These are phyloP conservation scores for Menidia menidia DNA, from an alignment of 2,797 vertebrate species.

Conservation along the genomic window DNA sequence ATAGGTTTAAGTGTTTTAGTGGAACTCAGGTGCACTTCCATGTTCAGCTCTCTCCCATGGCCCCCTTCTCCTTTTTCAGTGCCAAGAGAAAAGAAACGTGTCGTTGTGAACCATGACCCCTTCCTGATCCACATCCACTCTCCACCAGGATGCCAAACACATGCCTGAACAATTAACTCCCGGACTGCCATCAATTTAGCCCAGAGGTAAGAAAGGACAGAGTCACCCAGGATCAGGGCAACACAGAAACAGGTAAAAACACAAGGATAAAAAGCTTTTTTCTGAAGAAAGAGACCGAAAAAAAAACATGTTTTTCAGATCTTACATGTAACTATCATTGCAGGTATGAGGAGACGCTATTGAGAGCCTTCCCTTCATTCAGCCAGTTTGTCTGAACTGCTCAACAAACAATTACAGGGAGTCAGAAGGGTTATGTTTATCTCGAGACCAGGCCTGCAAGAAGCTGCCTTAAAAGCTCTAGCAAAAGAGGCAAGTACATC, in stretches of 20 bases:
- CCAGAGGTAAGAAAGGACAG: slow-evolving; percentile 76
- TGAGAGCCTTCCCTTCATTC: slow-evolving; percentile 76
- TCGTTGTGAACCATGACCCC: slow-evolving; percentile 79
- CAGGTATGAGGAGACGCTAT: slow-evolving; percentile 76
- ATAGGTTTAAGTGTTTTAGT: slow-evolving; percentile 79
- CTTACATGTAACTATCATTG: slow-evolving; percentile 76
- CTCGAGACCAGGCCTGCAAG: slow-evolving; percentile 60
- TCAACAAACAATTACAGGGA: slow-evolving; percentile 70
- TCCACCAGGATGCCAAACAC: slow-evolving; percentile 81
- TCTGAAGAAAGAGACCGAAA: slow-evolving; percentile 60
- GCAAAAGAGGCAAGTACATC: slow-evolving; percentile 61
- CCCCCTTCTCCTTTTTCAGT: slow-evolving; percentile 76
- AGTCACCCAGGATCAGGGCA: slow-evolving; percentile 79
- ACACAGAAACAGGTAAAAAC: slow-evolving; percentile 70
- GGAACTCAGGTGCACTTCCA: slow-evolving; percentile 75
- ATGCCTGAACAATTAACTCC: slow-evolving; percentile 84
- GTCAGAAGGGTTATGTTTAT: slow-evolving; percentile 81
- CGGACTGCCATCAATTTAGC: slow-evolving; percentile 82
- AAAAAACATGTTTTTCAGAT: slow-evolving; percentile 75
- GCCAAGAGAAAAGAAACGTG: slow-evolving; percentile 73
- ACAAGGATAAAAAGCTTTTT: slow-evolving; percentile 65
- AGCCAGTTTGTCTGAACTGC: slow-evolving; percentile 70
- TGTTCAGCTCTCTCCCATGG: slow-evolving; percentile 77
- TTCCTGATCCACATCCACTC: slow-evolving; percentile 77
- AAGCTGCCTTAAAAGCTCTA: slow-evolving; percentile 72